Evolutionary conservation across 2,797 vertebrate species (phyloP).

Genomic region (Cottoperca gobio): DNA sequence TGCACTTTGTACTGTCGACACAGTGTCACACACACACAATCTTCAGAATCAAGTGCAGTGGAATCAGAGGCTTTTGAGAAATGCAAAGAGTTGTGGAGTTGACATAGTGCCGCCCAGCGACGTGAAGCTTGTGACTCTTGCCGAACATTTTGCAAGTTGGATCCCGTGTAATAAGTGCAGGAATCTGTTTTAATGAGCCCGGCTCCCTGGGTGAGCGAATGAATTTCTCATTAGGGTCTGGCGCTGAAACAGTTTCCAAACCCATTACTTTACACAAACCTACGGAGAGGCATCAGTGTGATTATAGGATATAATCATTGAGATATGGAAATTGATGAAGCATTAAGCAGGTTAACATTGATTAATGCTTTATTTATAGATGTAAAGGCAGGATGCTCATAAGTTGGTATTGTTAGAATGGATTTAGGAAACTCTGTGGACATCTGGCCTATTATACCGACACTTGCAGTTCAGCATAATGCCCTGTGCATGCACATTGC

Average conservation of each 20-base stretch:
- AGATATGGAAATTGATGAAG: slow-evolving; percentile 16
- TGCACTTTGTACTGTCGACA: slow-evolving; percentile 11
- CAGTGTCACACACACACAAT: slow-evolving; percentile 1
- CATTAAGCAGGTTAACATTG: slow-evolving; percentile 2
- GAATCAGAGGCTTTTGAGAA: slow-evolving; percentile 28
- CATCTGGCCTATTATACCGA: neutral
- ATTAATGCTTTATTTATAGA: slow-evolving; percentile 6
- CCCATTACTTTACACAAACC: slow-evolving; percentile 58
- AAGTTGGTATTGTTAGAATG: neutral
- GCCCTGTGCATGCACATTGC: neutral
- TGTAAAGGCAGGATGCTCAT: neutral
- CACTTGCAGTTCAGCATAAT: neutral
- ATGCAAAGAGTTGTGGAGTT: slow-evolving; percentile 26
- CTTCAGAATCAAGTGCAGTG: slow-evolving; percentile 28
- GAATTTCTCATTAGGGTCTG: slow-evolving; percentile 61
- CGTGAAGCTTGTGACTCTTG: slow-evolving; percentile 41
- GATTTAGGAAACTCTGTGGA: neutral
- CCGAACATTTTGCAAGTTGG: slow-evolving; percentile 49
- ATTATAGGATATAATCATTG: slow-evolving; percentile 18
- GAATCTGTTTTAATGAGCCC: slow-evolving; percentile 67
- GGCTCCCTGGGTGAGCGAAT: slow-evolving; percentile 44
- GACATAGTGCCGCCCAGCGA: slow-evolving; percentile 32
- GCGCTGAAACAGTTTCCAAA: slow-evolving; percentile 52
- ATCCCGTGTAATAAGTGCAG: slow-evolving; percentile 56
- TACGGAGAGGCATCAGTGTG: slow-evolving; percentile 42